phyloP scores from a whole-genome alignment of 2,797 vertebrate species.

The Catharus ustulatus region DNA sequence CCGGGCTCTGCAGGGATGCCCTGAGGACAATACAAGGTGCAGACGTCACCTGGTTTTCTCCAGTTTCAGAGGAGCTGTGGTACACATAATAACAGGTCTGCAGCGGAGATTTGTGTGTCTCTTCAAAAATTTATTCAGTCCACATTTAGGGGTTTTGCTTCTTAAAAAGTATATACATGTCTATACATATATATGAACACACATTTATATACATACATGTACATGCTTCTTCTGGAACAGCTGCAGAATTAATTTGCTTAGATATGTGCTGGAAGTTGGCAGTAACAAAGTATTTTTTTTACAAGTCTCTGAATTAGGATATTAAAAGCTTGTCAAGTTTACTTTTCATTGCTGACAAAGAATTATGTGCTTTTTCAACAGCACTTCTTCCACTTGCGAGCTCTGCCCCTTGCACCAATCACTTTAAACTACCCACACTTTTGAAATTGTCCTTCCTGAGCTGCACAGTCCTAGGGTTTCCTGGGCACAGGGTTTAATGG shows the following conservation, averaged over 20 bases:
- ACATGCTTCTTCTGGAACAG: not conserved
- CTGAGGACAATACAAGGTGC: not conserved
- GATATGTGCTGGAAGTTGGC: not conserved
- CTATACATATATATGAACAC: not conserved
- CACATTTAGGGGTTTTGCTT: not conserved
- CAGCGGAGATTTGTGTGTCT: not conserved
- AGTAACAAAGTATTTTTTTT: not conserved
- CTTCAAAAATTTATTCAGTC: not conserved
- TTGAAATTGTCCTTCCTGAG: not conserved
- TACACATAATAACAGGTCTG: not conserved
- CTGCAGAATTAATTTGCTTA: not conserved
- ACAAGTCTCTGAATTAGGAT: not conserved
- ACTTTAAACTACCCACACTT: not conserved
- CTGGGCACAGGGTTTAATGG: not conserved
- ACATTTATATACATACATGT: rapidly evolving
- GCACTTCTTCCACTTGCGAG: not conserved
- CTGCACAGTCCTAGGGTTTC: not conserved
- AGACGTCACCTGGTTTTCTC: not conserved
- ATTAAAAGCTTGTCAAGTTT: not conserved
- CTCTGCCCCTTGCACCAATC: not conserved
- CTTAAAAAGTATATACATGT: not conserved
- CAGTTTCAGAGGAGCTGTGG: not conserved
- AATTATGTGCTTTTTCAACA: not conserved
- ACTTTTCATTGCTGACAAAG: not conserved
- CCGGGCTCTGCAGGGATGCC: not conserved